Conservation (phyloP, 2,888 invertebrate genomes). For the Meganola albula region DNA sequence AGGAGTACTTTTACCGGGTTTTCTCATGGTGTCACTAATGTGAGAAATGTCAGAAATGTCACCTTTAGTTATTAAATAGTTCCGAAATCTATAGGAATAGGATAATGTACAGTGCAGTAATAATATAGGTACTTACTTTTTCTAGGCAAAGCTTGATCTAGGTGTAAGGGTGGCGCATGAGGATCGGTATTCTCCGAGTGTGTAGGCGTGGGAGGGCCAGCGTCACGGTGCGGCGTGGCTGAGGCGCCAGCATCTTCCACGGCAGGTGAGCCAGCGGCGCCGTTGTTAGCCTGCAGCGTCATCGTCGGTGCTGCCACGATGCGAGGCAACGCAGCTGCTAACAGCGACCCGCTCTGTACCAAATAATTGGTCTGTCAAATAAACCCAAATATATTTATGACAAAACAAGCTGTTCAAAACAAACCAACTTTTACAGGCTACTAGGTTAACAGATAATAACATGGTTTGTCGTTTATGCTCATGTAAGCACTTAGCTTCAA, state of each 20-base stretch:
- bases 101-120: too few relatives aligned
- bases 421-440: too few relatives aligned
- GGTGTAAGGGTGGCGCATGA: slow-evolving; percentile 66
- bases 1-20: too few relatives aligned
- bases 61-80: too few relatives aligned
- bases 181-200: slow-evolving; percentile 69
- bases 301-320: slow-evolving; percentile 67
- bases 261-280: slow-evolving; percentile 47
- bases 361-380: too few relatives aligned
- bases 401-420: too few relatives aligned
- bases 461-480: too few relatives aligned
- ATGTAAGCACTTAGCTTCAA: too few relatives aligned
- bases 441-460: too few relatives aligned
- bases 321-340: slow-evolving; percentile 82
- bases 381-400: background rate
- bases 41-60: too few relatives aligned
- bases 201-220: slow-evolving; percentile 70
- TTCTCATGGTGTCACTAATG: too few relatives aligned
- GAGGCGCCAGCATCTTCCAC: slow-evolving; percentile 43
- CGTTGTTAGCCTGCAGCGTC: slow-evolving; percentile 44
- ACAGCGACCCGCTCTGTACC: slow-evolving; percentile 76
- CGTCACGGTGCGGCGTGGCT: slow-evolving; percentile 60
- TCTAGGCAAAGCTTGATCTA: slow-evolving; percentile 76
- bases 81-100: too few relatives aligned
- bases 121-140: slow-evolving; percentile 44